phyloP scores from a whole-genome alignment of 2,113 vertebrate genomes.

The Phainopepla nitens region DNA sequence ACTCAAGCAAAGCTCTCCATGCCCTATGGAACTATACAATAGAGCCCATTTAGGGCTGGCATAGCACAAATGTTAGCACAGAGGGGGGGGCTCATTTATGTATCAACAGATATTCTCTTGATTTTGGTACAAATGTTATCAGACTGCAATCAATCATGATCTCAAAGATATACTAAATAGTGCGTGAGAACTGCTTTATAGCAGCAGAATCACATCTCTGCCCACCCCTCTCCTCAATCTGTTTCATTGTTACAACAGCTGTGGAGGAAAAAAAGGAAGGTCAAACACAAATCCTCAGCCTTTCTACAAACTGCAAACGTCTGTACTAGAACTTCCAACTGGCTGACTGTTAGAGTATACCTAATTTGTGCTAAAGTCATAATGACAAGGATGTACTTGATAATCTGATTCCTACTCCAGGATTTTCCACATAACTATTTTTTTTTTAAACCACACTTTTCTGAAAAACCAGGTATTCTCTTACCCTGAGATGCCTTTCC shows the following conservation, averaged over 20 bases:
- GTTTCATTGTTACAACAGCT: neutral
- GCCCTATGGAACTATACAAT: fast-evolving
- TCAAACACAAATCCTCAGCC: neutral
- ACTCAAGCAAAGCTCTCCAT: neutral
- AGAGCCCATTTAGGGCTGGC: neutral
- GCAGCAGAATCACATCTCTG: neutral
- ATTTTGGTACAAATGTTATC: neutral
- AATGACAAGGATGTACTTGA: neutral
- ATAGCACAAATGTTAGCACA: neutral
- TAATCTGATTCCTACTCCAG: neutral
- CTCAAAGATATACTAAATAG: neutral
- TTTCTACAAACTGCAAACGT: neutral
- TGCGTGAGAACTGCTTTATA: neutral
- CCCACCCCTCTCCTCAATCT: neutral
- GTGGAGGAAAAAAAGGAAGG: neutral
- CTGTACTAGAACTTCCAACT: neutral
- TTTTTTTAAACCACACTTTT: neutral
- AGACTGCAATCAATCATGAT: neutral
- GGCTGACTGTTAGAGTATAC: neutral
- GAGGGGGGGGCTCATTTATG: neutral
- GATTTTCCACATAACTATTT: neutral
- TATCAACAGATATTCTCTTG: neutral
- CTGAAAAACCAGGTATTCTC: neutral
- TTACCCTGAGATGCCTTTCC: slow-evolving; percentile 87
- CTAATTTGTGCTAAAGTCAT: neutral